phyloP scores from a whole-genome alignment of 2,888 invertebrate species.

The Hemistola chrysoprasaria region DNA sequence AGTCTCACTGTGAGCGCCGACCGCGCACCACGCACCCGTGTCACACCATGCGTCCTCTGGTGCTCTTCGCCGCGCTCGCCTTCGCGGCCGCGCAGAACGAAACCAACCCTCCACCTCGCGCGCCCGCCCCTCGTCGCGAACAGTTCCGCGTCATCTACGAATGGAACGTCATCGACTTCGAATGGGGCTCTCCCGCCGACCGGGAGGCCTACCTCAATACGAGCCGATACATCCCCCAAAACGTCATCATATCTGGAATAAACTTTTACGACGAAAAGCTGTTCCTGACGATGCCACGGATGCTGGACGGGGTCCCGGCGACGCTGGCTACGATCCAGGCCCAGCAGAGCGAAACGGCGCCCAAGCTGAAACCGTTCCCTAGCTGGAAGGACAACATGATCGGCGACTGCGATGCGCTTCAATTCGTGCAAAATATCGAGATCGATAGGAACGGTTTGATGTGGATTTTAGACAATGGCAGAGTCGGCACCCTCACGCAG shows the following conservation, averaged over 20 bases:
- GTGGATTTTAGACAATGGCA: conserved; percentile 87
- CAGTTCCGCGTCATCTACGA: conserved; percentile 87
- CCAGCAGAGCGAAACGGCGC: conserved; percentile 75
- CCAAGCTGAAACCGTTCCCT: conserved; percentile 85
- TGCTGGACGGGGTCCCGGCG: conserved; percentile 87
- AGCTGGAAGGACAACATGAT: conserved; percentile 86
- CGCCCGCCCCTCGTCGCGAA: conserved; percentile 61
- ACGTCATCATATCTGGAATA: conserved; percentile 86
- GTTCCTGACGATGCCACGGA: conserved; percentile 86
- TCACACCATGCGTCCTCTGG: conserved; percentile 55
- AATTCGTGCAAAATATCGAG: conserved; percentile 89
- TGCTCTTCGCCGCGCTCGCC: conserved; percentile 57
- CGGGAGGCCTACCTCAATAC: conserved; percentile 78
- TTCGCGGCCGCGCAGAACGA: conserved; percentile 69
- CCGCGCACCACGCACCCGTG: conserved; percentile 59
- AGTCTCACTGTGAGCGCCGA: conserved; percentile 63
- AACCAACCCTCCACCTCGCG: conserved; percentile 42
- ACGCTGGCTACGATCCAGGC: conserved; percentile 84
- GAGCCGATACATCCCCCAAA: conserved; percentile 84
- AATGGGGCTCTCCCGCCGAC: conserved; percentile 83
- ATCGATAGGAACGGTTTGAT: conserved; percentile 86
- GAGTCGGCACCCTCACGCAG: conserved; percentile 82
- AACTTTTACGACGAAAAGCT: conserved; percentile 85
- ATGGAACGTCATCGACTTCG: conserved; percentile 87
- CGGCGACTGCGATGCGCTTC: conserved; percentile 86